Conservation (phyloP, 2,797 vertebrate species). For the Salmo trutta region DNA sequence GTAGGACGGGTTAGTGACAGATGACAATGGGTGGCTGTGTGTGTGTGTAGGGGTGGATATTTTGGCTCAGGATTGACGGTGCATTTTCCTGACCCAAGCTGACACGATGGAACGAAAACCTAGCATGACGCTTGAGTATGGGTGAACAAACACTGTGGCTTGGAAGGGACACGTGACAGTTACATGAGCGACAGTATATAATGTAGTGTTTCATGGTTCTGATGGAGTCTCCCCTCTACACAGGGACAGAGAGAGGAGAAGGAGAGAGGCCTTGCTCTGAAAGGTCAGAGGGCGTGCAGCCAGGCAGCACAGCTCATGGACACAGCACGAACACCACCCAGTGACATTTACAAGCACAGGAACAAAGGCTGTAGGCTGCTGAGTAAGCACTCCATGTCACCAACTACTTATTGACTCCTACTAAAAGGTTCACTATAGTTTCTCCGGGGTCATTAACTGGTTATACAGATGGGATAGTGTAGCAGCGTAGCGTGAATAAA, state of each 20-base stretch:
- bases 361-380: neutral
- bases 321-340: slow-evolving; percentile 52
- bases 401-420: neutral
- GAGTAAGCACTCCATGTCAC: neutral
- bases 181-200: neutral
- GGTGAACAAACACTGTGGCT: slow-evolving; percentile 7
- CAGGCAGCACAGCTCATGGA: slow-evolving; percentile 35
- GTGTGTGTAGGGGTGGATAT: too few species aligned
- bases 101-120: slow-evolving; percentile 3
- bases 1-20: neutral
- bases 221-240: slow-evolving; percentile 1
- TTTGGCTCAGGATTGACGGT: neutral
- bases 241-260: slow-evolving; percentile 20
- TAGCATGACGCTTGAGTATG: slow-evolving; percentile 7
- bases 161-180: neutral
- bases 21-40: neutral
- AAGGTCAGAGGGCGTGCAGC: slow-evolving; percentile 54
- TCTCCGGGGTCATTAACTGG: slow-evolving; percentile 5
- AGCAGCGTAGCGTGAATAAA: neutral
- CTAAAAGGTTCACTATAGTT: neutral
- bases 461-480: neutral
- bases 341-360: slow-evolving; percentile 54
- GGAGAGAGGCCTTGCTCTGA: slow-evolving; percentile 27
- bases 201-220: neutral
- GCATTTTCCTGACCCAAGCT: slow-evolving; percentile 18